Conservation (phyloP, 1,140 invertebrate genomes). For the Caenorhabditis briggsae region DNA sequence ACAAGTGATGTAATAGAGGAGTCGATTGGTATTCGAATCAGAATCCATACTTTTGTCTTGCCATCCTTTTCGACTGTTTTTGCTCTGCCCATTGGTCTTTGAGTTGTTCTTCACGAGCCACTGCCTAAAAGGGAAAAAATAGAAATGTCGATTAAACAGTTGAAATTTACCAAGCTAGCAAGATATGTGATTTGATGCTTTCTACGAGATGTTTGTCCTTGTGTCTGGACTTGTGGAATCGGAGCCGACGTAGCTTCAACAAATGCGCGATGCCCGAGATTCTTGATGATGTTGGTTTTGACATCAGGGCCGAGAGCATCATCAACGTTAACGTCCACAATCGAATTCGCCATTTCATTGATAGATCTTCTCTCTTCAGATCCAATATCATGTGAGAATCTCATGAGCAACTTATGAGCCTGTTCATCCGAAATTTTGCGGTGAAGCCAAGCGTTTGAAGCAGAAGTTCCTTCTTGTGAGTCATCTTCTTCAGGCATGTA, state of each 20-base stretch:
- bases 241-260: constrained; percentile 63
- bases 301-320: constrained; percentile 71
- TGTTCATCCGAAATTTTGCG: constrained; percentile 23
- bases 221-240: constrained; percentile 68
- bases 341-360: constrained; percentile 42
- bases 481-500: constrained; percentile 26
- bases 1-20: constrained; percentile 11
- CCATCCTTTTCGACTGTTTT: constrained; percentile 69
- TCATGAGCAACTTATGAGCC: constrained; percentile 32
- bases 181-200: constrained; percentile 74
- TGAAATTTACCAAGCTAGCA: constrained; percentile 61
- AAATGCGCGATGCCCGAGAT: constrained; percentile 67
- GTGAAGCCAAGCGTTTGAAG: constrained; percentile 28
- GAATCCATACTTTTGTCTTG: constrained; percentile 72
- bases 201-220: constrained; percentile 68
- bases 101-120: constrained; percentile 71
- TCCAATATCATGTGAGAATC: constrained; percentile 38
- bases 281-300: constrained; percentile 69
- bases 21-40: constrained; percentile 59
- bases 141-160: not conserved
- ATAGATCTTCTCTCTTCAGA: constrained; percentile 15
- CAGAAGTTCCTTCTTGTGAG: not conserved
- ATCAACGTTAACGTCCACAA: constrained; percentile 42
- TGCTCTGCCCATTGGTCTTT: constrained; percentile 73
- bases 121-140: constrained; percentile 65